Conservation (phyloP, 2,113 vertebrate genomes). For the Felis catus region DNA sequence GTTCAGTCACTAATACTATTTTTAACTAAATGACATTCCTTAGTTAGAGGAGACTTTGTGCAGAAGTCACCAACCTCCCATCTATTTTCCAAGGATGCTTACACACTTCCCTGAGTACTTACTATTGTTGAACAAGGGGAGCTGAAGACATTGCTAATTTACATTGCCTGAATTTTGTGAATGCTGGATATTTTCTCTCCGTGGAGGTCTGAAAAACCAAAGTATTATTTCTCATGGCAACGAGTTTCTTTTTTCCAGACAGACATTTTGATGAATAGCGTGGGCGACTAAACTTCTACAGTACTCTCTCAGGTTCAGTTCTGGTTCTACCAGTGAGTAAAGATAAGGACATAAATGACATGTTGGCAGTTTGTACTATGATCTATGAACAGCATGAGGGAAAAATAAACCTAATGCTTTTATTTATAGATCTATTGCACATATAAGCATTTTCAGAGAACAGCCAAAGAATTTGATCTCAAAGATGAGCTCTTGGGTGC, state of each 20-base stretch:
- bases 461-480: not conserved
- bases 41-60: conserved; percentile 32
- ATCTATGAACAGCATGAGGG: not conserved
- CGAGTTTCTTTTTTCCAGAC: not conserved
- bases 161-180: conserved; percentile 26
- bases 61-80: not conserved
- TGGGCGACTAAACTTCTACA: not conserved
- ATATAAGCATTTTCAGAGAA: not conserved
- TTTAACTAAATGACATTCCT: conserved; percentile 3
- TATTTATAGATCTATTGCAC: not conserved
- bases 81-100: conserved; percentile 38
- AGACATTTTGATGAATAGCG: conserved; percentile 49
- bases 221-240: not conserved
- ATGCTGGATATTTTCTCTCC: conserved; percentile 32
- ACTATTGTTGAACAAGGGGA: conserved; percentile 4
- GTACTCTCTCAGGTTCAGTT: conserved; percentile 40
- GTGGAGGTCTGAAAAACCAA: not conserved
- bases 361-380: not conserved
- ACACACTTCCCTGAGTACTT: not conserved
- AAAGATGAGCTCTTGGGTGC: no score
- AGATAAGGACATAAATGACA: not conserved
- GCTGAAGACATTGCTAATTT: conserved; percentile 53
- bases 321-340: not conserved
- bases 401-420: not conserved
- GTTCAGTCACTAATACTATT: not conserved